These are phyloP conservation scores for Cygnus atratus DNA, from an alignment of 2,113 vertebrate genomes.

Conservation along the genomic window DNA sequence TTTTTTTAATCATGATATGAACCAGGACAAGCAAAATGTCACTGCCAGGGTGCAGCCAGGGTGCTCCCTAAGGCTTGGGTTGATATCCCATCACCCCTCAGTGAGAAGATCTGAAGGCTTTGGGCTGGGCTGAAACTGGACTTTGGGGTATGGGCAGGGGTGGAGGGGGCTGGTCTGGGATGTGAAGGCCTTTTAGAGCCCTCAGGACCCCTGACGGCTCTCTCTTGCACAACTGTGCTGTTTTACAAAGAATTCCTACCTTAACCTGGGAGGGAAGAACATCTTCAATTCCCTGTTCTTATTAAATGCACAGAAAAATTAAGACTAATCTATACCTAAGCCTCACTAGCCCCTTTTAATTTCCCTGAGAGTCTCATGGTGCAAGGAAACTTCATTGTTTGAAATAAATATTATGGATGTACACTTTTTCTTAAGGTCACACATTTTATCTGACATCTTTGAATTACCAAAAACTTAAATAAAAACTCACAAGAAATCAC, in stretches of 20 bases:
- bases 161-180: too few relatives aligned
- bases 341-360: neutral
- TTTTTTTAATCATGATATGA: rapidly evolving
- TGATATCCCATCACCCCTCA: neutral
- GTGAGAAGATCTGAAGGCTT: neutral
- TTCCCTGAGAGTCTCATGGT: neutral
- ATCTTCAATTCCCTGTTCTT: neutral
- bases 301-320: neutral
- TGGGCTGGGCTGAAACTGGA: neutral
- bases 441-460: neutral
- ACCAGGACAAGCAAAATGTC: neutral
- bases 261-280: neutral
- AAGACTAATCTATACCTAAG: neutral
- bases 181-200: too few relatives aligned
- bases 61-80: neutral
- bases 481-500: neutral
- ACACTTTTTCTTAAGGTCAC: neutral
- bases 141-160: neutral
- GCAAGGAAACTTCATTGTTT: neutral
- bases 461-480: neutral
- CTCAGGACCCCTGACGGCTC: too few relatives aligned
- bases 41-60: neutral
- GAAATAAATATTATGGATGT: neutral
- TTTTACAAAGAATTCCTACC: neutral
- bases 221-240: neutral